Base-by-base conservation (phyloP, 1,140 invertebrate species). In the Telenomus remus region DNA sequence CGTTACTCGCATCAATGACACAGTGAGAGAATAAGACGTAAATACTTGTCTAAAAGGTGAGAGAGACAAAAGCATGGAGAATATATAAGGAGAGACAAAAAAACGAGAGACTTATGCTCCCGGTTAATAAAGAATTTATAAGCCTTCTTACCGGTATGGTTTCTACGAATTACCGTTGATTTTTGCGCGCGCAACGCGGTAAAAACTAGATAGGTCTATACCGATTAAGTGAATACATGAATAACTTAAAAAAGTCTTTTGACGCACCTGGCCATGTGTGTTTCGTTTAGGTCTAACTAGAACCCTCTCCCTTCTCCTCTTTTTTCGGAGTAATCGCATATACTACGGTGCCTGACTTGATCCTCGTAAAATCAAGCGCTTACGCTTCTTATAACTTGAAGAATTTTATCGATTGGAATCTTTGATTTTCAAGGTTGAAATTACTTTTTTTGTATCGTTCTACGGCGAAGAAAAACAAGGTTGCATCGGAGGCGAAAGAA, bases 201-300 rank as follows among this genome's bases (percentile, higher is more conserved):
- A 82, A 85, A 86, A 86, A 87, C 83, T 79, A 84, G 85, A 86
- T 83, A 83, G 79, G 65, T 78, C 73, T 72, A 86, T 85, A 80
- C 80, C 85, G 85, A 87, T 86, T 87, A 87, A 86, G 80, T 73
- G 86, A 87, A 87, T 87, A 86, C 82, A 87, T 87, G 85, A 87
- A 87, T 87, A 87, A 82, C 80, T 87, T 87, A 72, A 86, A 79
- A 82, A 78, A 79, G 54, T 72, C 42, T 78, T 69, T 68, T 33
- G 72, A 75, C 72, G 76, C 84, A 85, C 84, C 84, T 85, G 84
- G 72, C 79, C 68, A 8, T 14, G 10, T 59, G 43, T 60, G 19
- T 27, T 27, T 27, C 19, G 44, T 46, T 13, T 47, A 33, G 47
- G 43, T 43, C 10, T 63, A 66, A 65, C 44, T 11, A 42, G 27